Conservation (phyloP, 2,797 vertebrate genomes). For the Enteromius thamalakanensis region DNA sequence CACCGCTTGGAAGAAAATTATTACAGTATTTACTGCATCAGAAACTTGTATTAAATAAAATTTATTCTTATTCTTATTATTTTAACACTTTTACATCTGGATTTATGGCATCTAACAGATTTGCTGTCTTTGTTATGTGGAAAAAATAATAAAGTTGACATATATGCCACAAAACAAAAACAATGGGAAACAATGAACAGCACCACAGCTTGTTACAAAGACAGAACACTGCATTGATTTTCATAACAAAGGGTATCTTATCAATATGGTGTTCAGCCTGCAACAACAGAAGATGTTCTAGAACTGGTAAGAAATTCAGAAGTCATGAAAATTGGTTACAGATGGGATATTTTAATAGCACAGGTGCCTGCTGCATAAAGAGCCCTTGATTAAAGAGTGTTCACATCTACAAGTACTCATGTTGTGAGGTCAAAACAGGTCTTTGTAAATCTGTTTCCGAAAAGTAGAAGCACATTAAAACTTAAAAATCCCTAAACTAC, state of each 20-base stretch:
- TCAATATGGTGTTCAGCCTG: background rate
- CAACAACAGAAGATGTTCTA: background rate
- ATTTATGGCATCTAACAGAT: background rate
- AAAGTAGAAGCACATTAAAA: background rate
- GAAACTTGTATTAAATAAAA: background rate
- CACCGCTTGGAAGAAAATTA: background rate
- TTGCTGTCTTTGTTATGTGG: background rate
- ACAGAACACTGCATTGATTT: background rate
- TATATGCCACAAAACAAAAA: background rate
- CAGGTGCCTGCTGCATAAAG: background rate
- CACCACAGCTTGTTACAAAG: background rate
- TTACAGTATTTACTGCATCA: background rate
- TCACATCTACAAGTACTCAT: background rate
- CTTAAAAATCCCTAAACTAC: background rate
- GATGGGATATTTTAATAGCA: background rate
- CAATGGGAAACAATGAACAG: background rate
- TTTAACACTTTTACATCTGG: background rate
- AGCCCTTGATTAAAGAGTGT: background rate
- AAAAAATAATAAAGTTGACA: background rate
- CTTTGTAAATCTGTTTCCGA: background rate
- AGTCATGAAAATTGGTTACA: background rate
- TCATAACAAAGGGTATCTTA: background rate
- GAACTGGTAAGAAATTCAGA: background rate
- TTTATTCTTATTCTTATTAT: background rate
- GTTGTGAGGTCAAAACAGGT: background rate